These are phyloP conservation scores for Phyllotreta cruciferae DNA, from an alignment of 2,888 invertebrate species.

Conservation along the genomic window DNA sequence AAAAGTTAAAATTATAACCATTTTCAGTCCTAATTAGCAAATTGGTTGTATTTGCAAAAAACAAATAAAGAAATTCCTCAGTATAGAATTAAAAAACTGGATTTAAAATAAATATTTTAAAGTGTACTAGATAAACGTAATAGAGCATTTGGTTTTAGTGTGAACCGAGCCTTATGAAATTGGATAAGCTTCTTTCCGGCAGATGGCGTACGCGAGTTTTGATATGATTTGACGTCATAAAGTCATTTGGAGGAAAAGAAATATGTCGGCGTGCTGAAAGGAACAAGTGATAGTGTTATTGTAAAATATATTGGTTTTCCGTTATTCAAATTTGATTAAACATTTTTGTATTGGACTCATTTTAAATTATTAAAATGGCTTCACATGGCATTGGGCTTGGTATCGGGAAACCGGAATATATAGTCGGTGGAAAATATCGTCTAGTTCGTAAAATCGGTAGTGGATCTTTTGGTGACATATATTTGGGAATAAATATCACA, in stretches of 20 bases:
- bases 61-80: too few species aligned
- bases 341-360: constrained; percentile 54
- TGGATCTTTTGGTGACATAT: constrained; percentile 99
- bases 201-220: constrained; percentile 29
- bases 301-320: constrained; percentile 58
- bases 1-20: too few species aligned
- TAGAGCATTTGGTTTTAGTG: too few species aligned
- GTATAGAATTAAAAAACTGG: too few species aligned
- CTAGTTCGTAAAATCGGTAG: constrained; percentile 97
- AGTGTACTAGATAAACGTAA: too few species aligned
- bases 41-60: too few species aligned
- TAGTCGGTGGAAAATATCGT: constrained; percentile 92
- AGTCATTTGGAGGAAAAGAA: constrained; percentile 57
- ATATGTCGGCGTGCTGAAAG: constrained; percentile 67
- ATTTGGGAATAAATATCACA: constrained; percentile 89
- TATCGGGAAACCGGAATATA: constrained; percentile 71
- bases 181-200: constrained; percentile 3
- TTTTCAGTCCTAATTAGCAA: too few species aligned
- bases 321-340: constrained; percentile 58
- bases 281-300: constrained; percentile 61
- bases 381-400: constrained; percentile 47
- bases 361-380: constrained; percentile 58
- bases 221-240: constrained; percentile 51
- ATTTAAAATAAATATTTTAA: too few species aligned
- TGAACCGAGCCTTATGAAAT: not conserved